Conservation (phyloP, 2,113 vertebrate genomes). For the Gambusia holbrooki region DNA sequence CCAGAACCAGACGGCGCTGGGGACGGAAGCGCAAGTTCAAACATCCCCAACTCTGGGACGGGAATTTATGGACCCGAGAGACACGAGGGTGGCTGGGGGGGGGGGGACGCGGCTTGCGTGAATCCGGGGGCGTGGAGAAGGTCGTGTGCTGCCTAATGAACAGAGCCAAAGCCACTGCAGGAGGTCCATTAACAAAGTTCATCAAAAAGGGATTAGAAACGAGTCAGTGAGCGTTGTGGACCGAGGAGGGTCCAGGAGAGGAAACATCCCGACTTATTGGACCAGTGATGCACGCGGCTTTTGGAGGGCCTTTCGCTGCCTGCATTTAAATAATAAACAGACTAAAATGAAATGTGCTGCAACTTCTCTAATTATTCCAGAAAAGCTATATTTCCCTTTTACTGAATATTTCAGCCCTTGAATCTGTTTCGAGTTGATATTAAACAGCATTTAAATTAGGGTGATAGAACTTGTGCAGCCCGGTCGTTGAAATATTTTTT, state of each 20-base stretch:
- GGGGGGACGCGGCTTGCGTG: conserved; percentile 39
- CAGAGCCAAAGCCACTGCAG: conserved; percentile 68
- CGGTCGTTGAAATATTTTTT: too few species aligned
- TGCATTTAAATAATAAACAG: too few species aligned
- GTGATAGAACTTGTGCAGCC: too few species aligned
- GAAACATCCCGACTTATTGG: too few species aligned
- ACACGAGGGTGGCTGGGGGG: background rate
- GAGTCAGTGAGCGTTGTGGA: conserved; percentile 64
- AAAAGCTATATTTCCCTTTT: too few species aligned
- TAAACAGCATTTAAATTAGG: too few species aligned
- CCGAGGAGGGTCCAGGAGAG: background rate
- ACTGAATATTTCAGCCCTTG: too few species aligned
- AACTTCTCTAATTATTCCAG: too few species aligned
- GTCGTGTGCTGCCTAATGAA: conserved; percentile 77
- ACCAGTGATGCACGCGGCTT: too few species aligned
- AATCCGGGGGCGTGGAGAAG: conserved; percentile 72
- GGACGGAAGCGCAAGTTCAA: background rate
- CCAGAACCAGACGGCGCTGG: background rate
- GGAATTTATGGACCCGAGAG: conserved; percentile 62
- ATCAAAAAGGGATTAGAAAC: conserved; percentile 85
- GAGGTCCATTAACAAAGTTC: conserved; percentile 79
- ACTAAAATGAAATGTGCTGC: too few species aligned
- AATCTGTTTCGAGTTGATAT: too few species aligned
- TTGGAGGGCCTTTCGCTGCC: too few species aligned
- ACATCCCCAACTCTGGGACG: conserved; percentile 25